phyloP scores from a whole-genome alignment of 2,888 invertebrate species.

The Scaptomyza reducta region DNA sequence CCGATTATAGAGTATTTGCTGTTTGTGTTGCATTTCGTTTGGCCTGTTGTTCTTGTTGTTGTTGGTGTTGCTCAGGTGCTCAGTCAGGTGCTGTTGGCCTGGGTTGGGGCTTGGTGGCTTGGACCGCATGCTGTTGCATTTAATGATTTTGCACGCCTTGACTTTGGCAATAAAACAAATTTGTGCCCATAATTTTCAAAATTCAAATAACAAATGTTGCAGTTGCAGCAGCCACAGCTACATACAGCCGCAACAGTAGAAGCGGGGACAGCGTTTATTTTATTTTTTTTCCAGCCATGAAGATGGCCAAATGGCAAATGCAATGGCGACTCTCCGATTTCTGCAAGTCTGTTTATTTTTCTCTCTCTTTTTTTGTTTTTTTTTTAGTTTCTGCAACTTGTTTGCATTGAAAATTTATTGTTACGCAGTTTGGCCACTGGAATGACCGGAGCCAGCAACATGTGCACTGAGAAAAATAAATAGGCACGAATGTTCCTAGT shows the following conservation, averaged over 20 bases:
- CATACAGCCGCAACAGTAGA: constrained; percentile 4
- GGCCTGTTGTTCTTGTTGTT: constrained; percentile 12
- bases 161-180: constrained; percentile 81
- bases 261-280: constrained; percentile 24
- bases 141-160: constrained; percentile 81
- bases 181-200: constrained; percentile 80
- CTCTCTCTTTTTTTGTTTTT: constrained; percentile 16
- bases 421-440: constrained; percentile 74
- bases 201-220: constrained; percentile 77
- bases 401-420: constrained; percentile 80
- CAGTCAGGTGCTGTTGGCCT: constrained; percentile 45
- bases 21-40: background rate
- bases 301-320: constrained; percentile 30
- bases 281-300: constrained; percentile 3
- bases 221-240: constrained; percentile 14
- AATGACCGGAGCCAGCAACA: constrained; percentile 35
- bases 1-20: constrained; percentile 21
- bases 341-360: constrained; percentile 18
- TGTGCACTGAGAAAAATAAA: background rate
- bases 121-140: constrained; percentile 80
- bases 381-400: constrained; percentile 61
- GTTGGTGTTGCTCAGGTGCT: constrained; percentile 33
- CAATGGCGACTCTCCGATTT: constrained; percentile 48
- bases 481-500: too few species aligned
- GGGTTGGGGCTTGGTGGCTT: constrained; percentile 24